Evolutionary conservation across 1,140 invertebrate genomes (phyloP).

Genomic region (Andricus grossulariae): DNA sequence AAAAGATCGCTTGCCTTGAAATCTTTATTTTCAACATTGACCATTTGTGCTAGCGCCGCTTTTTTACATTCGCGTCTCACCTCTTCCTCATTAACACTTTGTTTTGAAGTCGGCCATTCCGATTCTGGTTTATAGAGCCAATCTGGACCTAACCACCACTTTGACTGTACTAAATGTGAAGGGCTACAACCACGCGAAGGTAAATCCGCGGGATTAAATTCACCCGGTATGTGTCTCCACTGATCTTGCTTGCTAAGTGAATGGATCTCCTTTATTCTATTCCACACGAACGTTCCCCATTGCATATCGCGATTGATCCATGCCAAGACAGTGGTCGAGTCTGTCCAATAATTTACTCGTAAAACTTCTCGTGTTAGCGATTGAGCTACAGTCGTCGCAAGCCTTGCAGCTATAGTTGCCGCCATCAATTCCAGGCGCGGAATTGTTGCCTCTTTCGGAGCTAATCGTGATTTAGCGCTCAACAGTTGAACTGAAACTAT

Average conservation of each 20-base stretch:
- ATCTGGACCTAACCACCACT: constrained; percentile 68
- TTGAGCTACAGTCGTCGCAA: neutral
- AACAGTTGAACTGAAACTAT: constrained; percentile 21
- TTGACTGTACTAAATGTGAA: constrained; percentile 55
- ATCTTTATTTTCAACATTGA: constrained; percentile 29
- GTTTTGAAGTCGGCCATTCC: constrained; percentile 44
- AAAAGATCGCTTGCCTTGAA: constrained; percentile 40
- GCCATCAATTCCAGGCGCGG: constrained; percentile 46
- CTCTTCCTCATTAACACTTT: constrained; percentile 36
- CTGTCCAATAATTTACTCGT: constrained; percentile 35
- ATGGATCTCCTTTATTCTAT: constrained; percentile 40
- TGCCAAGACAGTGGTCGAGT: constrained; percentile 43
- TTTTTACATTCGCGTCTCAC: constrained; percentile 43
- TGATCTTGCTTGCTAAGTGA: neutral
- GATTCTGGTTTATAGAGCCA: constrained; percentile 53
- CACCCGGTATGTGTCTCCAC: constrained; percentile 37
- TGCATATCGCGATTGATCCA: constrained; percentile 40
- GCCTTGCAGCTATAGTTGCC: constrained; percentile 38
- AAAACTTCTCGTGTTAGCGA: constrained; percentile 35
- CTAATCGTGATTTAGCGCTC: constrained; percentile 37
- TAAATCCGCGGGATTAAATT: too few species aligned
- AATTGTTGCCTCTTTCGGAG: constrained; percentile 36
- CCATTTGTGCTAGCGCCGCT: constrained; percentile 27
- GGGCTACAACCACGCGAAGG: constrained; percentile 64
- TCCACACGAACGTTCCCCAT: constrained; percentile 41